Percentiles rank a stretch among this genome's conserved stretches.
Conservation (phyloP, 2,888 invertebrate species). For the Dryobotodes eremita region DNA sequence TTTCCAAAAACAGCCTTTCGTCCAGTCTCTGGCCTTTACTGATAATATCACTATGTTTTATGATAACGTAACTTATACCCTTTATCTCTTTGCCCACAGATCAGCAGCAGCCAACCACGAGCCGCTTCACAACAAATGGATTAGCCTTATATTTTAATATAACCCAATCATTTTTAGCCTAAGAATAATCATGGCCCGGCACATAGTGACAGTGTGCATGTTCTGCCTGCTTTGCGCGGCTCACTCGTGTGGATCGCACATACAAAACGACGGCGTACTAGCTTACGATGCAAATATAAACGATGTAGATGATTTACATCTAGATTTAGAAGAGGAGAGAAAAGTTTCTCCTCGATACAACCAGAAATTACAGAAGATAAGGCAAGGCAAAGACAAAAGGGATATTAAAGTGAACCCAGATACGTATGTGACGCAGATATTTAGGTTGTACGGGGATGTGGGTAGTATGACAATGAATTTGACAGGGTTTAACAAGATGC, state of each 20-base stretch:
- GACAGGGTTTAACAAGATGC: conserved; percentile 93
- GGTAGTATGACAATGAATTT: conserved; percentile 91
- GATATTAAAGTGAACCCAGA: conserved; percentile 86
- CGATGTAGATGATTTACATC: conserved; percentile 70
- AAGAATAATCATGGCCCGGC: conserved; percentile 83
- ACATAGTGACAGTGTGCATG: conserved; percentile 95
- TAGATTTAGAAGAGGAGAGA: conserved; percentile 76
- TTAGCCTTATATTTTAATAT: conserved; percentile 67
- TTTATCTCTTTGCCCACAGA: conserved; percentile 73
- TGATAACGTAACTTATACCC: background rate
- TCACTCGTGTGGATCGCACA: conserved; percentile 94
- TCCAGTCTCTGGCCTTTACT: background rate
- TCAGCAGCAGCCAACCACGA: conserved; percentile 59
- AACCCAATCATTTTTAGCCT: conserved; percentile 68
- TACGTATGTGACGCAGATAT: conserved; percentile 92
- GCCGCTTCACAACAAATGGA: conserved; percentile 62
- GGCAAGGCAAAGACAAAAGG: conserved; percentile 75
- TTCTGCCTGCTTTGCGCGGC: conserved; percentile 95
- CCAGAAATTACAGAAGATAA: conserved; percentile 79
- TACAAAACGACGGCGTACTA: conserved; percentile 73
- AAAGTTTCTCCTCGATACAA: conserved; percentile 73
- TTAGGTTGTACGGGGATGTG: conserved; percentile 92
- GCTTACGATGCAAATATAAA: conserved; percentile 74
- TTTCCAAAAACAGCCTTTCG: background rate
- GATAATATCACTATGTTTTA: background rate